Base-by-base conservation (phyloP, 2,797 vertebrate genomes). In the Paguma larvata region DNA sequence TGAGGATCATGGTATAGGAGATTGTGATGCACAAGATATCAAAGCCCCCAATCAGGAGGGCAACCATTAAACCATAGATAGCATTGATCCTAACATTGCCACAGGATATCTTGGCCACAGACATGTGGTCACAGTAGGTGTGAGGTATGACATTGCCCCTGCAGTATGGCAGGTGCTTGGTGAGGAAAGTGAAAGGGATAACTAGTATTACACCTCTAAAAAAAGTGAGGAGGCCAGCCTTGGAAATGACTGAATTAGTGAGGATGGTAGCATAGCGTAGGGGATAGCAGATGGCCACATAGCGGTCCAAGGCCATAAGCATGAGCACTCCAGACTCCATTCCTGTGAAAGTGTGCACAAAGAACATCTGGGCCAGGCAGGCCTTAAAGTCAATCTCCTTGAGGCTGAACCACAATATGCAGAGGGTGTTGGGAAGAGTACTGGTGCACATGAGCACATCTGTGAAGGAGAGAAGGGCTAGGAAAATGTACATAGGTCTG, bases 291-390 rank as follows among this genome's bases (percentile, higher is more conserved):
- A 99, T 99, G 1, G 99, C 99, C 82, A 98, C 97, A 1, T 98
- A 99, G 93, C 98, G 97, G 94, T 99, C 99, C 23, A 99, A 88
- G 3, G 98, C 99, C 99, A 99, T 99, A 21, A 99, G 98, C 92
- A 98, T 97, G 38, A 99, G 98, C 88, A 99, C 98, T 53, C 98
- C 97, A 44, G 99, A 99, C 4, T 98, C 98, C 32, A 98, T 99
- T 0, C 98, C 98, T 2, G 98, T 98, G n/a, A 98, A 99, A 0
- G 91, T 98, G 96, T 99, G 99, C 70, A 98, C 98, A 83, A 98
- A 97, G 95, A 99, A 99, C 44, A 99, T 99, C 41, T 99, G 98
- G 56, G 93, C 85, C 41, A 98, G 98, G 83, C 98, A 99, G 72
- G 98, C 98, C 23, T 67, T 97, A 94, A 99, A 99, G 46, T 98